Conservation (phyloP, 1,140 invertebrate species). For the Danaus melanippus region DNA sequence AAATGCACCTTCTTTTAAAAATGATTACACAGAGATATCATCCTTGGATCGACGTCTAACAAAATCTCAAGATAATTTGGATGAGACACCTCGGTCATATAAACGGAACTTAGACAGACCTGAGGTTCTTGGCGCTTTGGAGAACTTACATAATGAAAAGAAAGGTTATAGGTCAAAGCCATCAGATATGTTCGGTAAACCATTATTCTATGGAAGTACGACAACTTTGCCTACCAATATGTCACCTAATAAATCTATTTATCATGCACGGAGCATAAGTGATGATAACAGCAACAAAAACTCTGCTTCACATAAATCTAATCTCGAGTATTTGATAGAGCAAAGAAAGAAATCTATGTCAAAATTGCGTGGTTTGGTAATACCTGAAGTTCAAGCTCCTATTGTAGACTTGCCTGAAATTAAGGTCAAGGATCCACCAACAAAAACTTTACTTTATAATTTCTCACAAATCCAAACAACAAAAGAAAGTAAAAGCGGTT, state of each 20-base stretch:
- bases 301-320: constrained; percentile 65
- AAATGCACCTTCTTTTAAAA: constrained; percentile 40
- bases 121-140: constrained; percentile 53
- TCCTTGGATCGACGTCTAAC: constrained; percentile 60
- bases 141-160: constrained; percentile 31
- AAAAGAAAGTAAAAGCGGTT: constrained; percentile 35
- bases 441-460: constrained; percentile 46
- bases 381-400: constrained; percentile 80
- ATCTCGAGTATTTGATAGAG: constrained; percentile 80
- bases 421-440: constrained; percentile 75
- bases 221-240: constrained; percentile 51
- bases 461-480: constrained; percentile 33
- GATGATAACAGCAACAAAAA: constrained; percentile 64
- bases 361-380: constrained; percentile 87
- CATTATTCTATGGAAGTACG: constrained; percentile 62
- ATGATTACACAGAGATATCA: constrained; percentile 45
- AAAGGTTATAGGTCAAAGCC: constrained; percentile 32
- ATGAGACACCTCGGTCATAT: constrained; percentile 52
- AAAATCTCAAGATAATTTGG: constrained; percentile 65
- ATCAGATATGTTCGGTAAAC: constrained; percentile 40
- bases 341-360: constrained; percentile 85
- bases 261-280: constrained; percentile 57
- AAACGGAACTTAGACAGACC: constrained; percentile 54
- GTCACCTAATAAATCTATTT: constrained; percentile 35
- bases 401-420: constrained; percentile 82